phyloP scores from a whole-genome alignment of 2,797 vertebrate genomes.

The Peromyscus attwateri region DNA sequence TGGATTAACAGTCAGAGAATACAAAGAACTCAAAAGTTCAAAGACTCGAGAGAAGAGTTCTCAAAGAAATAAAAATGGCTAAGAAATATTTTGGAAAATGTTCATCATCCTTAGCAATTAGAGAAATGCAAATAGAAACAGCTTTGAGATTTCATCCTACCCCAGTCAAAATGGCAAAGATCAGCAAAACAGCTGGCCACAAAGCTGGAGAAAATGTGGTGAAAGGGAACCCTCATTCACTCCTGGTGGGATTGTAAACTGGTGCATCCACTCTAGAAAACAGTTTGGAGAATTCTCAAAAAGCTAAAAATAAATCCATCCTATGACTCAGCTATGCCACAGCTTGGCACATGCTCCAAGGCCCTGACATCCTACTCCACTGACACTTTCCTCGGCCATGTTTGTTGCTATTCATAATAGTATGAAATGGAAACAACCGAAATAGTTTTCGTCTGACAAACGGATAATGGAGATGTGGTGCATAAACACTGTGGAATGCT shows the following conservation, averaged over 20 bases:
- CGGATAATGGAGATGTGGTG: not conserved
- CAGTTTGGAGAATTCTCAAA: not conserved
- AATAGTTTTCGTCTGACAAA: not conserved
- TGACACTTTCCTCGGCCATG: not conserved
- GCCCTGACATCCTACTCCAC: not conserved
- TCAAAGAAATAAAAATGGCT: not conserved
- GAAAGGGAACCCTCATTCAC: not conserved
- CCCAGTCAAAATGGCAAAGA: not conserved
- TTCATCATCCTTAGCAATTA: not conserved
- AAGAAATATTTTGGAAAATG: not conserved
- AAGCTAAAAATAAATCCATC: not conserved
- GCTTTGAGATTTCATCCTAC: not conserved
- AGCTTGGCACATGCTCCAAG: not conserved
- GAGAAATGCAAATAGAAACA: not conserved
- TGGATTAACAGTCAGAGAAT: not conserved
- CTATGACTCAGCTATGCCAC: not conserved
- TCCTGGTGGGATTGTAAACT: not conserved
- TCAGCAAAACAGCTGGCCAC: not conserved
- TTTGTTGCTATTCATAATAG: not conserved
- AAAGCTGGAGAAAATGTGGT: not conserved
- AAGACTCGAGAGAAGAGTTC: not conserved
- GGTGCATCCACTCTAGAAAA: not conserved
- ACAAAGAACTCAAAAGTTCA: not conserved
- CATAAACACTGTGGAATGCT: no score
- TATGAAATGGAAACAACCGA: not conserved